phyloP scores from a whole-genome alignment of 1,140 invertebrate genomes.

The Euglossa dilemma region DNA sequence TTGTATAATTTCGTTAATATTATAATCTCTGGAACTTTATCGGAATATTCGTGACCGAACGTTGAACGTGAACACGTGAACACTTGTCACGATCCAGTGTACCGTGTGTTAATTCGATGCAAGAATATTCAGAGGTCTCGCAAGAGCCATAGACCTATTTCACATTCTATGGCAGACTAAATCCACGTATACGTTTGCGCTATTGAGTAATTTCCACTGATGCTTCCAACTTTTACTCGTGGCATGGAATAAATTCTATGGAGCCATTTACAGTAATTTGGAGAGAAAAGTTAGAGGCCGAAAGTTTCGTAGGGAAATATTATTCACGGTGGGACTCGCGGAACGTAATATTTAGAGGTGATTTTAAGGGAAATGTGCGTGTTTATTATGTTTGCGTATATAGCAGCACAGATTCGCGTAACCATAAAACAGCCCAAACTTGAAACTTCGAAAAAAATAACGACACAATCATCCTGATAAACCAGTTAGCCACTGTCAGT shows the following conservation, averaged over 20 bases:
- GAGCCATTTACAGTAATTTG: background rate
- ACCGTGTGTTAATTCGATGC: slow-evolving; percentile 14
- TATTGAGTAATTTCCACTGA: background rate
- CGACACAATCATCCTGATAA: too few relatives aligned
- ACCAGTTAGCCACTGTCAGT: too few relatives aligned
- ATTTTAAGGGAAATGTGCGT: too few relatives aligned
- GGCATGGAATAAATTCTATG: background rate
- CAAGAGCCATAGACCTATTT: slow-evolving; percentile 2
- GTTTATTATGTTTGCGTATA: too few relatives aligned
- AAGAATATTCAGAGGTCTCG: slow-evolving; percentile 15
- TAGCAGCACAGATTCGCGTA: too few relatives aligned
- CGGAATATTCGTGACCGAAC: background rate
- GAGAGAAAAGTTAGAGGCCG: background rate
- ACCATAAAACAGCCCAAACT: too few relatives aligned
- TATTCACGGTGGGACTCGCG: background rate
- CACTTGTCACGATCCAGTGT: background rate
- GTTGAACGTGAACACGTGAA: background rate
- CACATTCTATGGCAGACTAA: background rate
- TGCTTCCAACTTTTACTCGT: background rate
- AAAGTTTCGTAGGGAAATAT: background rate
- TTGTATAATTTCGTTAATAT: too few relatives aligned
- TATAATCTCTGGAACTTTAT: background rate
- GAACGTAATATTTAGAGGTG: background rate
- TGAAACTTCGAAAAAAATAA: too few relatives aligned
- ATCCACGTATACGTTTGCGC: background rate